phyloP scores from a whole-genome alignment of 2,888 invertebrate species.

The Pomacea canaliculata region DNA sequence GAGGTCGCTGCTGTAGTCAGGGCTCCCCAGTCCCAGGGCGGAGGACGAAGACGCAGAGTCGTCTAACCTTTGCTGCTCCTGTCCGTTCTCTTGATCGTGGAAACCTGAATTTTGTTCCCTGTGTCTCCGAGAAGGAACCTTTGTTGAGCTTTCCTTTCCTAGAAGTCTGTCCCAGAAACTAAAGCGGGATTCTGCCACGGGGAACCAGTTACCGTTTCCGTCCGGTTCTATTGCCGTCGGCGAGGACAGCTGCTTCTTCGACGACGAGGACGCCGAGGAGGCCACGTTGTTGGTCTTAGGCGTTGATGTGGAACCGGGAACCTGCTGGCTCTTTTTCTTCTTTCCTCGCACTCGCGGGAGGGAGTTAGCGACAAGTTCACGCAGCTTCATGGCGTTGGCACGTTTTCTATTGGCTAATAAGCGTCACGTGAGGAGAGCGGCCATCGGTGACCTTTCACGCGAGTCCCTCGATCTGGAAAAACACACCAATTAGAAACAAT shows the following conservation, averaged over 20 bases:
- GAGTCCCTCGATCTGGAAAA: not conserved
- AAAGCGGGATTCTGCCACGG: slow-evolving; percentile 7
- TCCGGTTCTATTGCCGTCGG: not conserved
- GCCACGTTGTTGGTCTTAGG: not conserved
- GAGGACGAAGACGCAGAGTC: not conserved
- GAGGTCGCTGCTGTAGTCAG: not conserved
- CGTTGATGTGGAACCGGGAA: not conserved
- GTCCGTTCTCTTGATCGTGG: not conserved
- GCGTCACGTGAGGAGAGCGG: not conserved
- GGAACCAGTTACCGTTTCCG: slow-evolving; percentile 16
- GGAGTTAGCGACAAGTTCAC: slow-evolving; percentile 55
- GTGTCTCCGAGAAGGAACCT: not conserved
- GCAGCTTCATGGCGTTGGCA: slow-evolving; percentile 49
- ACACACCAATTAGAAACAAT: not conserved
- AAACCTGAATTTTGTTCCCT: not conserved
- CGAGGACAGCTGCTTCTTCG: not conserved
- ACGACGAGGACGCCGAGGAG: not conserved
- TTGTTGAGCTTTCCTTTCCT: slow-evolving; percentile 14
- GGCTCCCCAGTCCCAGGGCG: not conserved
- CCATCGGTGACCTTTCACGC: too few relatives aligned
- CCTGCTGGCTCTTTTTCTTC: slow-evolving; percentile 47
- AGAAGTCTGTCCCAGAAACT: slow-evolving; percentile 13
- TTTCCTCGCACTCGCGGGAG: slow-evolving; percentile 51
- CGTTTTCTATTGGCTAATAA: slow-evolving; percentile 1
- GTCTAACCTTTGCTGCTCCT: not conserved